These are phyloP conservation scores for Morone saxatilis DNA, from an alignment of 2,113 vertebrate genomes.

Conservation along the genomic window DNA sequence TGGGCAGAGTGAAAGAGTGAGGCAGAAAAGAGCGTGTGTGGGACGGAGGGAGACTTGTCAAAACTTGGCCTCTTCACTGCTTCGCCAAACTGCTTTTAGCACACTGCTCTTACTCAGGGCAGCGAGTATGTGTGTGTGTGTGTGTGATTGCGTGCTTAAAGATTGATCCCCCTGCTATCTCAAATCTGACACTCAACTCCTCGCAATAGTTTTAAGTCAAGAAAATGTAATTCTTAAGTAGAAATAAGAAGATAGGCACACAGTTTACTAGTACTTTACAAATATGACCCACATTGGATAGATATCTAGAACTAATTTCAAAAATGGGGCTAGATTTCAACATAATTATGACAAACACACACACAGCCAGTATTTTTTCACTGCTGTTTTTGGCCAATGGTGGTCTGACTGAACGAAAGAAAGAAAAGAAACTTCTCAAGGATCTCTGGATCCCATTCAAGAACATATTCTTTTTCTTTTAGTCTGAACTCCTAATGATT, in stretches of 20 bases:
- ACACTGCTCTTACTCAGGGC: background rate
- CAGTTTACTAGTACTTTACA: background rate
- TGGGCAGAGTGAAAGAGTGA: constrained; percentile 25
- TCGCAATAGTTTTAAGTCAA: background rate
- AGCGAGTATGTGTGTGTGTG: constrained; percentile 1
- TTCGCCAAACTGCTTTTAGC: constrained; percentile 47
- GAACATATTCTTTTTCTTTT: background rate
- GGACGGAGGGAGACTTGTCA: constrained; percentile 56
- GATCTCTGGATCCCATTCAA: background rate
- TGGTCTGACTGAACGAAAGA: background rate
- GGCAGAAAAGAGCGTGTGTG: constrained; percentile 19
- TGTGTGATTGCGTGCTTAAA: background rate
- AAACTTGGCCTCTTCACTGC: constrained; percentile 49
- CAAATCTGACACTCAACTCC: background rate
- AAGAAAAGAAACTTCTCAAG: background rate
- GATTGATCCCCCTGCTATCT: background rate
- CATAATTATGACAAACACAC: background rate
- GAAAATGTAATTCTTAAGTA: background rate
- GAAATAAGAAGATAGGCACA: background rate
- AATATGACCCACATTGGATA: background rate
- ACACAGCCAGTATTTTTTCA: background rate
- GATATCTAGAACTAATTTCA: background rate
- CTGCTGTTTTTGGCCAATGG: background rate
- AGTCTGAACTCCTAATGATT: too few species aligned
- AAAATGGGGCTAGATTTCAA: background rate